Conservation (phyloP, 2,888 invertebrate species). For the Dioctria rufipes region DNA sequence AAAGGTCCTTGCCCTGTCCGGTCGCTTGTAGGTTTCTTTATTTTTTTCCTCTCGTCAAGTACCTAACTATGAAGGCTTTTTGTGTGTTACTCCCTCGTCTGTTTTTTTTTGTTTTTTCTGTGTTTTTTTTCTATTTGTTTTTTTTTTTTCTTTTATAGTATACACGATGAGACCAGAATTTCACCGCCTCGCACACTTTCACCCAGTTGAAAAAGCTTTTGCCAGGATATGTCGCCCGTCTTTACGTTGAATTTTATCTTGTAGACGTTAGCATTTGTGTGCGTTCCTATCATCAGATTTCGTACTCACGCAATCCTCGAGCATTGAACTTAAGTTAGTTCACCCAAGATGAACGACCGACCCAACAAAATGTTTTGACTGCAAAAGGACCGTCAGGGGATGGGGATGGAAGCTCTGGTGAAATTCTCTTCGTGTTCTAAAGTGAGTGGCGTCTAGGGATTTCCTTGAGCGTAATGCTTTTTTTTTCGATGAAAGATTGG, state of each 20-base stretch:
- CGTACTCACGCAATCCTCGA: slow-evolving; percentile 57
- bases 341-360: slow-evolving; percentile 50
- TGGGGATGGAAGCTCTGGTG: background rate
- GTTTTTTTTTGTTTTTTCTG: background rate
- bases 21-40: slow-evolving; percentile 33
- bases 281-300: slow-evolving; percentile 49
- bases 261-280: slow-evolving; percentile 29
- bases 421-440: background rate
- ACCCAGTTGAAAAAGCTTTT: slow-evolving; percentile 9
- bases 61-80: slow-evolving; percentile 6
- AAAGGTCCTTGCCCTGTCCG: slow-evolving; percentile 57
- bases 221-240: background rate
- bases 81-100: background rate
- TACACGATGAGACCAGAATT: no score
- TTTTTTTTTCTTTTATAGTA: no score
- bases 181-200: slow-evolving; percentile 11
- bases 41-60: slow-evolving; percentile 24
- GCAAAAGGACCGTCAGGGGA: slow-evolving; percentile 6
- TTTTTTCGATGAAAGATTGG: slow-evolving; percentile 41
- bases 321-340: slow-evolving; percentile 55
- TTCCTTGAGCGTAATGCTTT: slow-evolving; percentile 32
- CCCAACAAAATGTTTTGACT: slow-evolving; percentile 49
- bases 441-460: slow-evolving; percentile 25
- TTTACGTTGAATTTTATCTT: slow-evolving; percentile 37
- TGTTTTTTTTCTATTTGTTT: no score